phyloP scores from a whole-genome alignment of 2,113 vertebrate genomes.

The Pterocles burchelli region DNA sequence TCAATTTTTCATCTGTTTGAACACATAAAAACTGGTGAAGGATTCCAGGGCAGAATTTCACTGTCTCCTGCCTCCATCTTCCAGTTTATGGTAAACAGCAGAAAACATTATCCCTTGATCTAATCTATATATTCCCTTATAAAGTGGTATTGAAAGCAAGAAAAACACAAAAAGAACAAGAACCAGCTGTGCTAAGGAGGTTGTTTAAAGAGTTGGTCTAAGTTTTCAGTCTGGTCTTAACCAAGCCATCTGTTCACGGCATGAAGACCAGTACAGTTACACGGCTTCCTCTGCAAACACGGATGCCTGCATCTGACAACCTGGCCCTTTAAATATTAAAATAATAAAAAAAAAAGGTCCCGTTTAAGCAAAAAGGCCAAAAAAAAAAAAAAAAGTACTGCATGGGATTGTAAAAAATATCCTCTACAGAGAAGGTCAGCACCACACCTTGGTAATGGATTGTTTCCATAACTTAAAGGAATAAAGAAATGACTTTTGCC shows the following conservation, averaged over 20 bases:
- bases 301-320: neutral
- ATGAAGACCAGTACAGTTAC: neutral
- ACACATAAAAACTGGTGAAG: neutral
- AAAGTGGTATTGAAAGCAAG: conserved; percentile 41
- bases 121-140: conserved; percentile 32
- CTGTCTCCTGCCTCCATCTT: neutral
- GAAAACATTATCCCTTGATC: conserved; percentile 53
- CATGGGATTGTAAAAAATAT: neutral
- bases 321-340: conserved; percentile 18
- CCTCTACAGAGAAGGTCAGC: neutral
- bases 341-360: neutral
- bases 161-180: conserved; percentile 53
- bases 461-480: neutral
- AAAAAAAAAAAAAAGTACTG: neutral
- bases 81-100: conserved; percentile 14
- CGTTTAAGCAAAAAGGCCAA: neutral
- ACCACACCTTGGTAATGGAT: neutral
- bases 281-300: neutral
- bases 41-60: conserved; percentile 16
- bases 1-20: neutral
- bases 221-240: conserved; percentile 32
- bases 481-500: neutral
- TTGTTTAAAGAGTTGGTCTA: neutral
- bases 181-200: conserved; percentile 29
- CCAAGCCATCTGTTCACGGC: conserved; percentile 15